These are phyloP conservation scores for Ephialtes manifestator DNA, from an alignment of 2,888 invertebrate genomes.

Conservation along the genomic window DNA sequence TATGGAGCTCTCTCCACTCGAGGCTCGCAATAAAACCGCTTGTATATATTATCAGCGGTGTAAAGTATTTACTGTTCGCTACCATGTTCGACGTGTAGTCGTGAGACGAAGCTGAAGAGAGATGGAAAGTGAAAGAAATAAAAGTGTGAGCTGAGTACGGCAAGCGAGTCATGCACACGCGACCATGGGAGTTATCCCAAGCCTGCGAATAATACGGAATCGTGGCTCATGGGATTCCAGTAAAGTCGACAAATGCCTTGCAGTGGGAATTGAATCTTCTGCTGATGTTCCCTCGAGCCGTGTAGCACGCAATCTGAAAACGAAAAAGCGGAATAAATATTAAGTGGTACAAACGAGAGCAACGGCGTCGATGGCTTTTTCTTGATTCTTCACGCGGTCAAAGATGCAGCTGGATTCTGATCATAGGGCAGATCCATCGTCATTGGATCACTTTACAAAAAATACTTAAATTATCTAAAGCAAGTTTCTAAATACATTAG, in stretches of 20 bases:
- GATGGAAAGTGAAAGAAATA: conserved; percentile 40
- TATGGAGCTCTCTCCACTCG: conserved; percentile 62
- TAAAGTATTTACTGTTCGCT: conserved; percentile 73
- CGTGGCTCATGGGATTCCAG: conserved; percentile 56
- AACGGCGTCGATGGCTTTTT: conserved; percentile 30
- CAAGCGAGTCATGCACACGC: conserved; percentile 50
- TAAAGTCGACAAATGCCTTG: conserved; percentile 49
- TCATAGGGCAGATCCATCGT: no score
- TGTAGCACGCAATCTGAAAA: not conserved
- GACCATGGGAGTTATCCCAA: conserved; percentile 42
- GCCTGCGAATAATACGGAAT: conserved; percentile 40
- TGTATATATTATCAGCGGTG: conserved; percentile 72
- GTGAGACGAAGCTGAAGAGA: conserved; percentile 38
- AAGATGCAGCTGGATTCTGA: no score
- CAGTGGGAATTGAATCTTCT: conserved; percentile 62
- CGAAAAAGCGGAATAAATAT: conserved; percentile 59
- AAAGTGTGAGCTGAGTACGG: conserved; percentile 41
- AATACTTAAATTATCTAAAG: no score
- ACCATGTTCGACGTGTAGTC: conserved; percentile 66
- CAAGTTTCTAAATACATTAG: no score
- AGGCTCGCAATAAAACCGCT: conserved; percentile 68
- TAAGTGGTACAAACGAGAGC: conserved; percentile 53
- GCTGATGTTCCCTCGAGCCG: conserved; percentile 24
- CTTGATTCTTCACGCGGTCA: not conserved
- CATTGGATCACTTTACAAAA: no score